A percentile compares a stretch with the other conserved stretches of the same genome.
phyloP scores from a whole-genome alignment of 2,888 invertebrate species.

The Pachycephus smyrnensis region DNA sequence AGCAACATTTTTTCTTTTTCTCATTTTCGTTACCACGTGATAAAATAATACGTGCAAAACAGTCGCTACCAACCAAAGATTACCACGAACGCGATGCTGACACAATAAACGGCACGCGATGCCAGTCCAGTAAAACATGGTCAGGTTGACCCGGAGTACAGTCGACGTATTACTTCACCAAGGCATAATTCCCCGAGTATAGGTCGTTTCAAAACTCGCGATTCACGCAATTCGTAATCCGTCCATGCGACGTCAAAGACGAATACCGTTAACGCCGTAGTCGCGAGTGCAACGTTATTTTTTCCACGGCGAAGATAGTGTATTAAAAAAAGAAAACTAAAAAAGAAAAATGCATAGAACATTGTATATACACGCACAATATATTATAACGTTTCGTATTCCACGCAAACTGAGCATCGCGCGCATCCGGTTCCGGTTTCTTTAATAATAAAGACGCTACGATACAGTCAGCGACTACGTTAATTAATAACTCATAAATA shows the following conservation, averaged over 20 bases:
- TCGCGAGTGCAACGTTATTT: no score
- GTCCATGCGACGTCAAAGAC: no score
- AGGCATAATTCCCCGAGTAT: no score
- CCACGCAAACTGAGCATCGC: constrained; percentile 22
- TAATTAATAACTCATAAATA: constrained; percentile 26
- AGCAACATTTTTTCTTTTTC: background rate
- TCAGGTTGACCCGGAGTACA: background rate
- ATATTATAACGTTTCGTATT: constrained; percentile 26
- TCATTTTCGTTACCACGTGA: background rate
- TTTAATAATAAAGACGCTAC: constrained; percentile 5
- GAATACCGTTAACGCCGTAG: no score
- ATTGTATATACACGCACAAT: constrained; percentile 30
- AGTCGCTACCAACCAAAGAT: background rate
- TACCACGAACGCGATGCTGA: background rate
- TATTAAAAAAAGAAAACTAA: background rate
- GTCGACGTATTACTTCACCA: no score
- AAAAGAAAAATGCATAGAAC: constrained; percentile 29
- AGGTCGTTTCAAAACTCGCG: no score
- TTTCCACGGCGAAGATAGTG: background rate
- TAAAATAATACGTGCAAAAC: background rate
- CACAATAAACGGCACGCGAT: background rate
- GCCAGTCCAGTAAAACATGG: background rate
- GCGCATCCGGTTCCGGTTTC: constrained; percentile 8
- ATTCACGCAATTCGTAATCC: no score
- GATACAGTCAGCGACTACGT: constrained; percentile 15